Conservation (phyloP, 2,797 vertebrate genomes). For the Thalassophryne amazonica region DNA sequence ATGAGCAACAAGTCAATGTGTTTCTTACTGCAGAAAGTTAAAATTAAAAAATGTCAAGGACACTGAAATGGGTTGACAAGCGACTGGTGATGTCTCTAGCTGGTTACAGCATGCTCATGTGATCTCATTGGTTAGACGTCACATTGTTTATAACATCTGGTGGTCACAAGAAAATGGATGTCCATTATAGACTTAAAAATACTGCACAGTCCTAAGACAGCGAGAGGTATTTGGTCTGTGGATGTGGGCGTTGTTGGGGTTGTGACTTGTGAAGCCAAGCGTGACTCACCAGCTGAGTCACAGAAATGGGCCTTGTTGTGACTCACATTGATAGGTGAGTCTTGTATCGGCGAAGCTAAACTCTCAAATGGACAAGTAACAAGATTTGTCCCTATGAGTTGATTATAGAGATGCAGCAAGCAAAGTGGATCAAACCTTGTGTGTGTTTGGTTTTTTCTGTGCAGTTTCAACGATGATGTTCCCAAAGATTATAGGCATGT, state of each 20-base stretch:
- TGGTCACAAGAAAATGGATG: not conserved
- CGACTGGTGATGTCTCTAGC: conserved; percentile 20
- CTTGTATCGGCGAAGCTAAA: conserved; percentile 26
- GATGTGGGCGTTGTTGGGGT: not conserved
- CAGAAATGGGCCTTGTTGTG: conserved; percentile 39
- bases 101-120: conserved; percentile 6
- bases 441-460: not conserved
- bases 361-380: conserved; percentile 55
- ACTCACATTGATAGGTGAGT: conserved; percentile 49
- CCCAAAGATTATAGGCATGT: conserved; percentile 95
- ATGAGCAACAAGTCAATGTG: not conserved
- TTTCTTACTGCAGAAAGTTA: not conserved
- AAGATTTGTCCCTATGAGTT: conserved; percentile 38
- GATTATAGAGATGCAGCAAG: conserved; percentile 29
- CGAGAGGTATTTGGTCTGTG: not conserved
- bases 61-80: too few species aligned
- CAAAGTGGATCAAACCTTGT: conserved; percentile 19
- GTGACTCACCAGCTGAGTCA: conserved; percentile 46
- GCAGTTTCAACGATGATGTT: conserved; percentile 90
- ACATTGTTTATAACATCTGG: conserved; percentile 1
- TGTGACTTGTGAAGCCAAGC: not conserved
- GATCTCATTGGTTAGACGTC: conserved; percentile 9
- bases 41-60: conserved; percentile 5
- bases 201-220: not conserved
- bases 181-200: not conserved